Base-by-base conservation (phyloP, 2,888 invertebrate species). In the Hipparchia semele region DNA sequence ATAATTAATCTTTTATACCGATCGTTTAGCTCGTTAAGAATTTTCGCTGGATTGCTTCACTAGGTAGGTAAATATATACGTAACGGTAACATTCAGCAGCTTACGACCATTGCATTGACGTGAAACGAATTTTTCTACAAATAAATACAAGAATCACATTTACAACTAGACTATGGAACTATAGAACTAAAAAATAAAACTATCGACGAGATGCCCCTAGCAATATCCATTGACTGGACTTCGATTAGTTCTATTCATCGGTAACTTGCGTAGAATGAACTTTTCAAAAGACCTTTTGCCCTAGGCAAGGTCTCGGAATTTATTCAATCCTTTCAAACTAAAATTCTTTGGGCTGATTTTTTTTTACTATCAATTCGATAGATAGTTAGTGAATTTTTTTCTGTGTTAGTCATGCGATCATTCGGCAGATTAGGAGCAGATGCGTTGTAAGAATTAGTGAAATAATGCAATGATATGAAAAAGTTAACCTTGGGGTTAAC, bases 211-310 rank as follows among this genome's bases (percentile, higher is more conserved):
- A 23, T 66, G 65, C 74, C 69, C 69, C 69, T 61, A 62, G 70
- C 67, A 59, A 56, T 64, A 72, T 74, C 67, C 53, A 67, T 72
- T 72, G 70, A 72, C 66, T 72, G 69, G 61, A 45, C 59, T 74
- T 70, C 70, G 66, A 74, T 74, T 74, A 70, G 69, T 49, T 70
- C 67, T 62, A 72, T 70, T 72, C 74, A 74, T 58, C 54, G 66
- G 64, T 13, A 6, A 54, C 58, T 68, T 46, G 39, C 39, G 39
- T 39, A 39, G 39, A 5, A 2, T 39, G 2, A 39, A 39, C 39
- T 39, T 39, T 39, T 39, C 3, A 5, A 5, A 39, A 4, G 39
- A 39, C 39, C 39, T 39, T 39, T 39, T 39, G 58, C 68, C 59
- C 49, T 59, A 59, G 45, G 49, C 58, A 59, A 66, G 58, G 68